These are phyloP conservation scores for Tiliqua scincoides DNA, from an alignment of 2,113 vertebrate genomes.

Conservation along the genomic window DNA sequence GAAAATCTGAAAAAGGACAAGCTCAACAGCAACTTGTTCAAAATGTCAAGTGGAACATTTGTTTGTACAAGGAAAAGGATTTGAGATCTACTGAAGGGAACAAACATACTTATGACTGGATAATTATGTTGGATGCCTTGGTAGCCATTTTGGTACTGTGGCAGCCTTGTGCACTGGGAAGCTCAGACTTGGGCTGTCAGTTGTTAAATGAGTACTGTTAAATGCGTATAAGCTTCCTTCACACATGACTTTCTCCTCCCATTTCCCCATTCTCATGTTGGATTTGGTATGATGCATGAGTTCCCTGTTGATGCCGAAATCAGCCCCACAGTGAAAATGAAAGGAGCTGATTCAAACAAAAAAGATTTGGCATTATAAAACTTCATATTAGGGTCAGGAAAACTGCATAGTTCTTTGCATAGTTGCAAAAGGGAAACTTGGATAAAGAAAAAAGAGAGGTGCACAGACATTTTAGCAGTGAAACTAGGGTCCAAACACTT, in stretches of 20 bases:
- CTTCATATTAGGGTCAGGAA: background rate
- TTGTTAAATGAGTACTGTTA: constrained; percentile 11
- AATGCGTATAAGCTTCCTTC: background rate
- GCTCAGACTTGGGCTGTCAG: background rate
- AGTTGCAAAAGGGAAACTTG: background rate
- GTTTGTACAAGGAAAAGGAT: background rate
- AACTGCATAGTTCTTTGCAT: background rate
- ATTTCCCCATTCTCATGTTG: background rate
- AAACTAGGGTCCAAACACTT: background rate
- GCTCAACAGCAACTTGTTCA: background rate
- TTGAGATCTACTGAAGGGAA: background rate
- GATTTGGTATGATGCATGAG: background rate
- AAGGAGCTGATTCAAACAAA: background rate
- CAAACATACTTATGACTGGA: background rate
- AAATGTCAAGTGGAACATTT: background rate
- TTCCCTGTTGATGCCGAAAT: background rate
- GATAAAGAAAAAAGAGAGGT: background rate
- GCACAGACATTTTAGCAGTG: background rate
- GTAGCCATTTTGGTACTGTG: too few relatives aligned
- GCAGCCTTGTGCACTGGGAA: too few relatives aligned
- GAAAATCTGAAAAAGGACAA: background rate
- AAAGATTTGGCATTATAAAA: background rate
- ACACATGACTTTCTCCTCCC: background rate
- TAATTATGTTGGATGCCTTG: too few relatives aligned
- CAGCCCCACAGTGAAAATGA: background rate